These are phyloP conservation scores for Psittacula cyanocephala DNA, from an alignment of 2,113 vertebrate species.

Conservation along the genomic window DNA sequence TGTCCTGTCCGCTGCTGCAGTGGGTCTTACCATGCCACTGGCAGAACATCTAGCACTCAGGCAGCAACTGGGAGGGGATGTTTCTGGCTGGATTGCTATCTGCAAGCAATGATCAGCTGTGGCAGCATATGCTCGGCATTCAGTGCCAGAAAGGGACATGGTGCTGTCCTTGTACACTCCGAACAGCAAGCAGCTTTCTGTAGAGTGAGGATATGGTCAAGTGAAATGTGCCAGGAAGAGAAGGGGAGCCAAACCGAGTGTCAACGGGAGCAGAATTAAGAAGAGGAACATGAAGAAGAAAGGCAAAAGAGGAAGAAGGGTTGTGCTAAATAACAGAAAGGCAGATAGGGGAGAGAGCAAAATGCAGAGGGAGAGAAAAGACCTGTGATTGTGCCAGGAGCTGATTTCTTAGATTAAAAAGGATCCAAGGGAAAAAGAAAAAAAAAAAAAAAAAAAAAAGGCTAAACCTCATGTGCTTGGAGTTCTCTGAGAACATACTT, in stretches of 20 bases:
- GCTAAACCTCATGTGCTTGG: not conserved
- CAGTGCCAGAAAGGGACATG: not conserved
- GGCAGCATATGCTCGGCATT: not conserved
- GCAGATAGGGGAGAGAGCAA: not conserved
- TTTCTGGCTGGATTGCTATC: not conserved
- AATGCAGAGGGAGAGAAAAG: not conserved
- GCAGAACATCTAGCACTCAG: not conserved
- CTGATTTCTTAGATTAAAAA: not conserved
- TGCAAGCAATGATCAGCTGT: not conserved
- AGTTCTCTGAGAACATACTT: not conserved
- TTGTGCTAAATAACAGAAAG: not conserved
- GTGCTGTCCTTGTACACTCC: not conserved
- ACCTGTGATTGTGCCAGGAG: not conserved
- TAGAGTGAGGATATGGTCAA: not conserved
- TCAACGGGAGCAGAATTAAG: rapidly evolving
- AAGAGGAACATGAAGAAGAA: rapidly evolving
- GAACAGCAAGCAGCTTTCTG: not conserved
- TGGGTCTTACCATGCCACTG: not conserved
- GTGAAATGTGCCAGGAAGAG: not conserved
- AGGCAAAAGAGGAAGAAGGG: not conserved
- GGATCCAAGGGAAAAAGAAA: not conserved
- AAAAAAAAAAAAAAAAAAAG: not conserved
- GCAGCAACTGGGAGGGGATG: rapidly evolving
- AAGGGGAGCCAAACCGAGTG: not conserved
- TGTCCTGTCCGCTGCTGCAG: not conserved